These are phyloP conservation scores for Notoglanidium macrostoma DNA, from an alignment of 2,797 vertebrate species.

Conservation along the genomic window DNA sequence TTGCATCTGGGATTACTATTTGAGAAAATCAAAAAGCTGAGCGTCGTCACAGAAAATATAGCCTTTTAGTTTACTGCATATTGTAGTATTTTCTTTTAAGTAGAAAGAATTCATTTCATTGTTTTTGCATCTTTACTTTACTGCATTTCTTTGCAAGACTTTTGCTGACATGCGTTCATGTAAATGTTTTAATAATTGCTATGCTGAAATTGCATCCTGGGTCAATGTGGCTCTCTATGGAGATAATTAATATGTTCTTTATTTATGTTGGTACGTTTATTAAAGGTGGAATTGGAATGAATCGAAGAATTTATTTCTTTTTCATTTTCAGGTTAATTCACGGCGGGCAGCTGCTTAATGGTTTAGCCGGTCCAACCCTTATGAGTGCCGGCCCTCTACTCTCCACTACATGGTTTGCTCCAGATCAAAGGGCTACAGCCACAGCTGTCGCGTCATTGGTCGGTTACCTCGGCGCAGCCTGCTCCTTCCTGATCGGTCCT, in stretches of 20 bases:
- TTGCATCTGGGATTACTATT: no score
- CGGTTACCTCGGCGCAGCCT: conserved; percentile 85
- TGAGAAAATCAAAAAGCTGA: no score
- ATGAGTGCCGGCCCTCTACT: conserved; percentile 93
- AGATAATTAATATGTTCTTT: neutral
- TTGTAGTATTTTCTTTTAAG: no score
- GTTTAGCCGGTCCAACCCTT: conserved; percentile 90
- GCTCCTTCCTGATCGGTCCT: conserved; percentile 88
- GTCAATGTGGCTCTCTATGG: neutral
- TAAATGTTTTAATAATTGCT: neutral
- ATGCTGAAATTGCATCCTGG: neutral
- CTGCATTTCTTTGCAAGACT: no score
- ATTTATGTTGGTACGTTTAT: neutral
- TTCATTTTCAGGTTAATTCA: conserved; percentile 86
- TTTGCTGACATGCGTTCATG: no score
- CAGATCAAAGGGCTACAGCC: conserved; percentile 93
- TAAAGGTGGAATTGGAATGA: neutral
- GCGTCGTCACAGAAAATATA: no score
- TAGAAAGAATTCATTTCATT: no score
- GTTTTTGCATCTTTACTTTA: no score
- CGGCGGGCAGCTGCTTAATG: conserved; percentile 93
- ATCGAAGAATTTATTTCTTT: neutral
- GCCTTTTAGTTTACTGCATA: no score
- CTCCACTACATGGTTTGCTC: conserved; percentile 95
- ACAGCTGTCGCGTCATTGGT: conserved; percentile 92